phyloP scores from a whole-genome alignment of 2,113 vertebrate species.

The Corynorhinus townsendii region DNA sequence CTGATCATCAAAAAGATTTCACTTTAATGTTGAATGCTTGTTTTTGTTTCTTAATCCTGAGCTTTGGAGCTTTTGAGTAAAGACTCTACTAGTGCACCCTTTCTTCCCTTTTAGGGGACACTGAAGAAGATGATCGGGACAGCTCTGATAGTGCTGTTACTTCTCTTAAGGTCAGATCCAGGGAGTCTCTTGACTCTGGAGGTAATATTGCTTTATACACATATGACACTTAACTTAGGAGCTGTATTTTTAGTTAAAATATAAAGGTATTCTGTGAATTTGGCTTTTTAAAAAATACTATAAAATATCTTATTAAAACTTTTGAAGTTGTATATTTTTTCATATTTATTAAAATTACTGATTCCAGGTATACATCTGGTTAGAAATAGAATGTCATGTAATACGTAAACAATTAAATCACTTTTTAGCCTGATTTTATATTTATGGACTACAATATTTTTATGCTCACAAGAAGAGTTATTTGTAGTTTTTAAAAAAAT shows the following conservation, averaged over 20 bases:
- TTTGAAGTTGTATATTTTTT: not conserved
- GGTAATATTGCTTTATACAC: conserved; percentile 44
- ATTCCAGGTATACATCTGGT: not conserved
- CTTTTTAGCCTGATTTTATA: not conserved
- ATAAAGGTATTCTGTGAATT: not conserved
- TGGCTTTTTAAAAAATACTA: not conserved
- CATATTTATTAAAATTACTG: conserved; percentile 14
- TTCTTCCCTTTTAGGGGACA: conserved; percentile 52
- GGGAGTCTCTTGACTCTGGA: conserved; percentile 35
- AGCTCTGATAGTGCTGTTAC: conserved; percentile 18
- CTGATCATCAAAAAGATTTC: not conserved
- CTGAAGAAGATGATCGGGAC: conserved; percentile 51
- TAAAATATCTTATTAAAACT: not conserved
- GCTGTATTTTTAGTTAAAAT: conserved; percentile 29
- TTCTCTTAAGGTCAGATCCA: not conserved
- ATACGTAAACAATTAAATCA: not conserved
- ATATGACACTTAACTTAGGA: not conserved
- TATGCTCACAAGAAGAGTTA: not conserved
- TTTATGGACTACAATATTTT: conserved; percentile 16
- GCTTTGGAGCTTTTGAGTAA: not conserved
- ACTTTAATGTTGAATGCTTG: not conserved
- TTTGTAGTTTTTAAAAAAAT: not conserved
- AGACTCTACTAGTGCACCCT: not conserved
- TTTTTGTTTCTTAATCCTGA: not conserved
- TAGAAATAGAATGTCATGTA: not conserved